Evolutionary conservation across 2,113 vertebrate genomes (phyloP).

Genomic region (Charadrius vociferus): DNA sequence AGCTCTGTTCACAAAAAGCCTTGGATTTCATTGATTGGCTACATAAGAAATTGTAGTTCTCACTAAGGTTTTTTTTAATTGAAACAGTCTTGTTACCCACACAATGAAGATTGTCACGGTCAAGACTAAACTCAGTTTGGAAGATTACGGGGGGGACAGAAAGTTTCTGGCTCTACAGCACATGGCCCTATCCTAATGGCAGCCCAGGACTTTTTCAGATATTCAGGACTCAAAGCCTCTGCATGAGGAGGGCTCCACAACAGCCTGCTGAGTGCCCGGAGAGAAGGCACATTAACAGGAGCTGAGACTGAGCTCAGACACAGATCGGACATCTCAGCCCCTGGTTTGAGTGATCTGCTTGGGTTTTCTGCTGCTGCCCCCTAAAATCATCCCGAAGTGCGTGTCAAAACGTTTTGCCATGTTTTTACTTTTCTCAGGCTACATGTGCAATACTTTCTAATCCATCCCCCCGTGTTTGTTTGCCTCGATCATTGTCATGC

Average conservation of each 20-base stretch:
- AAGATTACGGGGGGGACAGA: not conserved
- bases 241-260: accelerated
- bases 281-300: accelerated
- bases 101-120: not conserved
- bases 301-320: not conserved
- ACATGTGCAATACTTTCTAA: not conserved
- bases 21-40: not conserved
- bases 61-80: not conserved
- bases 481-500: not conserved
- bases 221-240: not conserved
- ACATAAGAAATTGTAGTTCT: not conserved
- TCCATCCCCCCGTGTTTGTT: not conserved
- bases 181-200: not conserved
- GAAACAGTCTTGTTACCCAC: not conserved
- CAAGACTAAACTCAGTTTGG: not conserved
- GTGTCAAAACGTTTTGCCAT: not conserved
- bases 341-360: not conserved
- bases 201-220: not conserved
- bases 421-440: not conserved
- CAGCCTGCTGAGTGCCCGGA: not conserved
- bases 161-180: not conserved
- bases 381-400: not conserved
- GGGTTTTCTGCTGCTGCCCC: not conserved
- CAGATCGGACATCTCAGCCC: not conserved
- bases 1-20: not conserved